phyloP scores from a whole-genome alignment of 2,797 vertebrate genomes.

The Simalia tracyae region DNA sequence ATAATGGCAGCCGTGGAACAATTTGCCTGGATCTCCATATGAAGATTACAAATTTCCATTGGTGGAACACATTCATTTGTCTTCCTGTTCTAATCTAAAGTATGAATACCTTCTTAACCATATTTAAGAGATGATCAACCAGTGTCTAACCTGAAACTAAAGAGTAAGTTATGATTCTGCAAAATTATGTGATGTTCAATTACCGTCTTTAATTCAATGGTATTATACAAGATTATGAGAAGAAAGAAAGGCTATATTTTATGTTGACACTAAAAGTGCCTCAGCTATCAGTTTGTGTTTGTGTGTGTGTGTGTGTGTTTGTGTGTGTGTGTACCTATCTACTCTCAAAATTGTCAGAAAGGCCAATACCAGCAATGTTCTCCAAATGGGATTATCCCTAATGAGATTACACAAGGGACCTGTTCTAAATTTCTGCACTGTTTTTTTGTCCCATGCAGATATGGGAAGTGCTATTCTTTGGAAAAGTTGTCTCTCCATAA shows the following conservation, averaged over 20 bases:
- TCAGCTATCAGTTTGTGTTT: neutral
- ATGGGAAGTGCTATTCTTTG: neutral
- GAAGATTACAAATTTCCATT: neutral
- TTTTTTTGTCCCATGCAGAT: neutral
- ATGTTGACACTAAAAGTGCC: neutral
- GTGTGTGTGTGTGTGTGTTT: too few relatives aligned
- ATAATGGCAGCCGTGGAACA: neutral
- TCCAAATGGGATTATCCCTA: constrained; percentile 1
- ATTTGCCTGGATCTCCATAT: neutral
- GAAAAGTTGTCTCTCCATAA: constrained; percentile 20
- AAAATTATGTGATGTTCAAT: neutral
- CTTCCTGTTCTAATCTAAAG: neutral
- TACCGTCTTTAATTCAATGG: neutral
- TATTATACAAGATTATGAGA: neutral
- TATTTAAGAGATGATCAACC: neutral
- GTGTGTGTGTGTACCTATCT: neutral
- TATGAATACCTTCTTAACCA: neutral
- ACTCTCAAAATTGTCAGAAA: neutral
- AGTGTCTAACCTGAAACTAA: neutral
- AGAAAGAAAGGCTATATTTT: neutral
- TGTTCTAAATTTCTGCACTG: constrained; percentile 19
- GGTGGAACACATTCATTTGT: neutral
- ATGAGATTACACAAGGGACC: constrained; percentile 1
- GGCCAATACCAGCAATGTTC: neutral
- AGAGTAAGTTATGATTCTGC: neutral